Conservation (phyloP, 2,113 vertebrate species). For the Cryptomyrus ogoouensis region DNA sequence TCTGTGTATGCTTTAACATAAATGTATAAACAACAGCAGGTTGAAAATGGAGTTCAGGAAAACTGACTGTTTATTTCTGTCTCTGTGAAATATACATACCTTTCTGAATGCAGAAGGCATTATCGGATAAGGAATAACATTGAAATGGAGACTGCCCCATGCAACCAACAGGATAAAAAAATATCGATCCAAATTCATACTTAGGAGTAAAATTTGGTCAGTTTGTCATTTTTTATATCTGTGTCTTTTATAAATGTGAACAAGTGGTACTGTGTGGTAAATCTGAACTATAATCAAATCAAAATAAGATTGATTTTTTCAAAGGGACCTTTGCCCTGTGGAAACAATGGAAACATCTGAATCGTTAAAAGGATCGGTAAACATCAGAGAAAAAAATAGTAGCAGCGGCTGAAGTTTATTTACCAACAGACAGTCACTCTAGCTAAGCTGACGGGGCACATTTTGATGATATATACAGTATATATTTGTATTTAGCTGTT, state of each 20-base stretch:
- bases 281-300: background rate
- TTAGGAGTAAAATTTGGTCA: background rate
- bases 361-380: background rate
- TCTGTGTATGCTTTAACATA: background rate
- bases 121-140: background rate
- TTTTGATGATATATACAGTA: background rate
- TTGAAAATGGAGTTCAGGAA: background rate
- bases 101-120: background rate
- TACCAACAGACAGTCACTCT: background rate
- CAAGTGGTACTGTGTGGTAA: background rate
- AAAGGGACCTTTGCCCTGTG: background rate
- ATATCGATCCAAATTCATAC: background rate
- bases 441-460: background rate
- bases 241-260: background rate
- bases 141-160: background rate
- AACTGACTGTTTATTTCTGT: background rate
- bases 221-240: background rate
- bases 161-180: background rate
- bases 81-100: background rate
- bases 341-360: background rate
- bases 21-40: background rate
- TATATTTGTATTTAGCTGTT: background rate
- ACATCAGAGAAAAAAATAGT: background rate
- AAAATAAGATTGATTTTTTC: slow-evolving; percentile 3
- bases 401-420: background rate